A percentile compares a stretch with the other conserved stretches of the same genome.
Evolutionary conservation across 2,797 vertebrate genomes (phyloP).

Genomic region (Vultur gryphus): DNA sequence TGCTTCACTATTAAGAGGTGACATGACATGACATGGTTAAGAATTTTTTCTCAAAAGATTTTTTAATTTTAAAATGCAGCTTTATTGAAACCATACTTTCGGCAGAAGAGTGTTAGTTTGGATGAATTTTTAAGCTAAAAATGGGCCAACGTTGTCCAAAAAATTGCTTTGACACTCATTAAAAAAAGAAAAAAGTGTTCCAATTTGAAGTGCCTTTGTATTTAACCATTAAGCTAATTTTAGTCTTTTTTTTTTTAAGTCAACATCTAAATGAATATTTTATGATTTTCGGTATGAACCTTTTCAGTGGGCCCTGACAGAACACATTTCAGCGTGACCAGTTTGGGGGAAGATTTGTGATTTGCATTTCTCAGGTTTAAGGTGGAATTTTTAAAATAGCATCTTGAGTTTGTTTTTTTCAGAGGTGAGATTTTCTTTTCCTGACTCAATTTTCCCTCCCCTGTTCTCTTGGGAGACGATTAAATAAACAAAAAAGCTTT

Average conservation of each 20-base stretch:
- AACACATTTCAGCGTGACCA: not conserved
- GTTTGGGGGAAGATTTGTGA: not conserved
- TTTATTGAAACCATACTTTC: not conserved
- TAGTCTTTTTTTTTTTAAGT: not conserved
- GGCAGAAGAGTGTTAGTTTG: not conserved
- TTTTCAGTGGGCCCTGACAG: not conserved
- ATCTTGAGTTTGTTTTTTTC: not conserved
- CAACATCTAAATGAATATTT: conserved; percentile 33
- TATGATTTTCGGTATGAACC: not conserved
- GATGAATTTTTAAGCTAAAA: not conserved
- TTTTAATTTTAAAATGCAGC: not conserved
- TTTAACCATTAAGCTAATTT: conserved; percentile 24
- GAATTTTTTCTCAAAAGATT: not conserved
- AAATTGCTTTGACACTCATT: not conserved
- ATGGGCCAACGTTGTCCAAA: not conserved
- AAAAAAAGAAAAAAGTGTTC: not conserved
- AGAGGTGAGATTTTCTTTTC: not conserved
- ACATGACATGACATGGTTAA: not conserved
- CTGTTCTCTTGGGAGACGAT: not conserved
- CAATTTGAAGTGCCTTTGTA: conserved; percentile 15
- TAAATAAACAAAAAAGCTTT: not conserved
- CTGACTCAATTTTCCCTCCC: not conserved
- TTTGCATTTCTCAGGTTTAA: not conserved
- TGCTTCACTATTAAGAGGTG: not conserved
- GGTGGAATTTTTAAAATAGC: not conserved